These are phyloP conservation scores for Eristalis tenax DNA, from an alignment of 2,888 invertebrate genomes.

Conservation along the genomic window DNA sequence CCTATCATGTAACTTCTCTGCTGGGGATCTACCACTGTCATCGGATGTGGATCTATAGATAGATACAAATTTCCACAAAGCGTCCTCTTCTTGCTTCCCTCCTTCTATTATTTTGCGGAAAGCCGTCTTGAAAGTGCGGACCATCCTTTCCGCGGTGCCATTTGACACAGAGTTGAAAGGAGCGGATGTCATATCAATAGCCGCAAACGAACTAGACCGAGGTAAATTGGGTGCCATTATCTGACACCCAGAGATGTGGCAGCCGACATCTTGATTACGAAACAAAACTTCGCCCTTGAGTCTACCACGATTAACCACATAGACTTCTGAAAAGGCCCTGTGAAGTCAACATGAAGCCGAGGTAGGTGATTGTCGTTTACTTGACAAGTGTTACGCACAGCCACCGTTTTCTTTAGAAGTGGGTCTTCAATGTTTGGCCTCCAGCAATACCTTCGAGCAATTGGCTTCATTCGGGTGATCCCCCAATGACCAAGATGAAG, in stretches of 20 bases:
- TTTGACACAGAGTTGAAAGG: slow-evolving; percentile 69
- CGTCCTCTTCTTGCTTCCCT: not conserved
- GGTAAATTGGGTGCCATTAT: slow-evolving; percentile 72
- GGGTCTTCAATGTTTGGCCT: slow-evolving; percentile 31
- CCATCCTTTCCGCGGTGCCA: slow-evolving; percentile 71
- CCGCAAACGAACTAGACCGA: not conserved
- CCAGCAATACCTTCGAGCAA: slow-evolving; percentile 44
- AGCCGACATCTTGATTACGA: slow-evolving; percentile 74
- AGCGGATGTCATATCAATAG: slow-evolving; percentile 68
- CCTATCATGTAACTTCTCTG: too few relatives aligned
- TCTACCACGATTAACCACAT: too few relatives aligned
- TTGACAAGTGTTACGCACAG: slow-evolving; percentile 10
- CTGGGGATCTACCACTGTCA: too few relatives aligned
- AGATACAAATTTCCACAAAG: slow-evolving; percentile 12
- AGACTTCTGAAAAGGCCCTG: slow-evolving; percentile 72
- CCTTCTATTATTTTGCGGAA: slow-evolving; percentile 33
- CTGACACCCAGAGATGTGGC: not conserved
- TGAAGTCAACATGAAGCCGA: slow-evolving; percentile 80
- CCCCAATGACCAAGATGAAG: slow-evolving; percentile 50
- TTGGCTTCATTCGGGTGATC: slow-evolving; percentile 23
- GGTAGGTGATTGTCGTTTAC: not conserved
- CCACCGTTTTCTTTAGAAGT: slow-evolving; percentile 15
- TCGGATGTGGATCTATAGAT: slow-evolving; percentile 29
- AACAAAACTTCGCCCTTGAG: slow-evolving; percentile 78
- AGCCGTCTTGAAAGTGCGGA: slow-evolving; percentile 35